Conservation (phyloP, 2,113 vertebrate genomes). For the Pangasianodon gigas region DNA sequence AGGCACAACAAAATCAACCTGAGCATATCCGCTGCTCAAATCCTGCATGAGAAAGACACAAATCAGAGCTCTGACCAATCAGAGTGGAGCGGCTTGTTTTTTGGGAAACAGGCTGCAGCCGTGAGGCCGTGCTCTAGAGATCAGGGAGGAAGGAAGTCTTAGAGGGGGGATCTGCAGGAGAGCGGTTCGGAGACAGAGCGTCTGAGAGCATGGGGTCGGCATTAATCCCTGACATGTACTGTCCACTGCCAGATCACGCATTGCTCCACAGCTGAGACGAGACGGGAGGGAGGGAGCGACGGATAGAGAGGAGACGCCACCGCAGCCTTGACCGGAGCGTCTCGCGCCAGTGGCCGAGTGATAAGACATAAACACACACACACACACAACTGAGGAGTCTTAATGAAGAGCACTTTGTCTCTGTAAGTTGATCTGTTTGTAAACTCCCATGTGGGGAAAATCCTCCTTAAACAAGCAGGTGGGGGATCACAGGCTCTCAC, state of each 20-base stretch:
- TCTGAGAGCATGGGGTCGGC: slow-evolving; percentile 49
- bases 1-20: not conserved
- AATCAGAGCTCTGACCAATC: slow-evolving; percentile 1
- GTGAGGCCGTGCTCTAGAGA: slow-evolving; percentile 23
- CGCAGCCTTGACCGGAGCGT: slow-evolving; percentile 53
- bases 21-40: not conserved
- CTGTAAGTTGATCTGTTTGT: slow-evolving; percentile 63
- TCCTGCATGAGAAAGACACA: slow-evolving; percentile 22
- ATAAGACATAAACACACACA: slow-evolving; percentile 37
- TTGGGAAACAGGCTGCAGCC: slow-evolving; percentile 14
- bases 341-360: slow-evolving; percentile 57
- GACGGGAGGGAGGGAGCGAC: slow-evolving; percentile 22
- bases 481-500: not conserved
- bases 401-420: slow-evolving; percentile 61
- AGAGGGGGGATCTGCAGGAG: slow-evolving; percentile 62
- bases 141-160: slow-evolving; percentile 69
- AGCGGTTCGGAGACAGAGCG: slow-evolving; percentile 60
- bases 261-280: slow-evolving; percentile 61
- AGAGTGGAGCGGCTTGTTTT: slow-evolving; percentile 49
- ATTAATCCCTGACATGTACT: slow-evolving; percentile 64
- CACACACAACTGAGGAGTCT: slow-evolving; percentile 47
- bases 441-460: slow-evolving; percentile 50
- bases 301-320: slow-evolving; percentile 36
- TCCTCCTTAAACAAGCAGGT: slow-evolving; percentile 49
- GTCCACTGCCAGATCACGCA: slow-evolving; percentile 63